Percentiles rank a stretch among this genome's conserved stretches.
phyloP scores from a whole-genome alignment of 2,113 vertebrate species.

The Argyrosomus japonicus region DNA sequence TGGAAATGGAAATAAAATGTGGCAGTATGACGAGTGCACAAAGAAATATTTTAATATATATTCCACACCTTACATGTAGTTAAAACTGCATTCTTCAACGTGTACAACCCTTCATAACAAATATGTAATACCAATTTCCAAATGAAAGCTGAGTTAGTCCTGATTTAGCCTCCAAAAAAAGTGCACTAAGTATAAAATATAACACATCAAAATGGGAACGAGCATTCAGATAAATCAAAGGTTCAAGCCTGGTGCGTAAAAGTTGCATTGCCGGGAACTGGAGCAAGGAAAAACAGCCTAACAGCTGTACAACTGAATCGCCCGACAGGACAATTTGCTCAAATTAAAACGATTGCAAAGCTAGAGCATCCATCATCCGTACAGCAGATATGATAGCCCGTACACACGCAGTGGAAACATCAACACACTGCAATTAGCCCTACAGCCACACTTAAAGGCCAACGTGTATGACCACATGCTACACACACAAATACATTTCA shows the following conservation, averaged over 20 bases:
- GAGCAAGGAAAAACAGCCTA: slow-evolving; percentile 1
- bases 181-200: background rate
- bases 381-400: background rate
- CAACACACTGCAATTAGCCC: background rate
- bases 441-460: background rate
- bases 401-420: background rate
- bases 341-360: slow-evolving; percentile 1
- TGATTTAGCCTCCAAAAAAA: background rate
- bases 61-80: background rate
- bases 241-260: slow-evolving; percentile 15
- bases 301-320: background rate
- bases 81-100: background rate
- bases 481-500: background rate
- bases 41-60: background rate
- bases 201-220: background rate
- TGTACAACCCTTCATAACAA: background rate
- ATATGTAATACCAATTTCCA: background rate
- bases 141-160: background rate
- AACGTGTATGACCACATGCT: background rate
- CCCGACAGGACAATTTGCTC: background rate
- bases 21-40: background rate
- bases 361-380: slow-evolving; percentile 17
- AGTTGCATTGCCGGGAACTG: background rate
- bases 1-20: background rate
- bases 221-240: slow-evolving; percentile 1